Base-by-base conservation (phyloP, 2,888 invertebrate genomes). In the Ellobium chinense region DNA sequence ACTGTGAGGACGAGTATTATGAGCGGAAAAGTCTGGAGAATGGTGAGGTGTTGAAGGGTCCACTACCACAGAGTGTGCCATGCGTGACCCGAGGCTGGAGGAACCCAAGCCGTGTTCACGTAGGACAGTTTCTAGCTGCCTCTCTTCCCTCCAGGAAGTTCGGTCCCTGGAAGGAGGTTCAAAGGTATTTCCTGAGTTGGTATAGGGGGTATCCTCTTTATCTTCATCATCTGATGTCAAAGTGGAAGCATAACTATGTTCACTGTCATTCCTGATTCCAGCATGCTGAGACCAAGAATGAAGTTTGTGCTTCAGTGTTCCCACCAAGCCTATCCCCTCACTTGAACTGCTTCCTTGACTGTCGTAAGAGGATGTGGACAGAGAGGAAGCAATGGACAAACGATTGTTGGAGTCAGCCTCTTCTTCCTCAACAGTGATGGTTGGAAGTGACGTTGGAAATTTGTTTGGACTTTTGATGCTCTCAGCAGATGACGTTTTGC, bases 311-410 rank as follows among this genome's bases (percentile, higher is more conserved):
- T 89, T 90, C 12, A 90, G 82, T n/a, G 88, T 83, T 62, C 88
- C 90, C 39, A 91, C 87, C 27, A 91, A 70, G 39, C 87, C 84
- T n/a, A n/a, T n/a, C n/a, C n/a, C n/a, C 46, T 80, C 81, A 74
- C 82, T 84, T 79, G 83, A 78, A 54, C 77, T 72, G 56, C 83
- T 83, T 46, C 86, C 87, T 27, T 84, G 78, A 77, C 89, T 89
- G 72, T 89, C 89, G 76, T 88, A 89, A 1, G 90, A 90, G 2
- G 90, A 90, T 18, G 86, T 86, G 27, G 90, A 90, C 3, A 88
- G 79, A 60, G 85, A 84, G 2, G 90, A 90, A 27, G 86, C 79
- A 54, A 86, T 84, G 2, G 89, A 89, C 77, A 88, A 84, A 9
- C 89, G 83, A 69, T 87, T 88, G n/a, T n/a, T n/a, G 14, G 80